Base-by-base conservation (phyloP, 2,113 vertebrate genomes). In the Camelus bactrianus region DNA sequence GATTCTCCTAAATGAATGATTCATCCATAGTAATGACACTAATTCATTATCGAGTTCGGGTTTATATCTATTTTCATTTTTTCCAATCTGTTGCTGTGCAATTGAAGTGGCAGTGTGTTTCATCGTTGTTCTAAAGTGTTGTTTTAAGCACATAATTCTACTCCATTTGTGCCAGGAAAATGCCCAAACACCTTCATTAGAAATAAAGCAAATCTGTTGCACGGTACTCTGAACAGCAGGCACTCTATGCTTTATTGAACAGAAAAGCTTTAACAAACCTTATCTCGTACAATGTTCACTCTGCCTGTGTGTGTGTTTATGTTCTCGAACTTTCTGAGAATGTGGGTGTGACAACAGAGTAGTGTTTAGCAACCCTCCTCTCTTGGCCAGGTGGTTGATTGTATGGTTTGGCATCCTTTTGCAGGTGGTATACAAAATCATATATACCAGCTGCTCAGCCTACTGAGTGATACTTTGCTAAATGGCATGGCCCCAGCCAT, bases 391-490 rank as follows among this genome's bases (percentile, higher is more conserved):
- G 98, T 99, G 98, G 97, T 96, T 98, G 98, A 99, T 99, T 99
- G 98, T 97, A 98, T 81, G 97, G 97, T 98, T 98, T 98, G 97
- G 95, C 96, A 95, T 98, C 93, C 97, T 97, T 98, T 98, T 98
- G 96, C 98, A 98, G 98, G 98, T 99, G 98, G 97, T 98, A 99
- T 98, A 98, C 97, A 97, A 98, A 98, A 98, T 98, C 97, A 95
- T 98, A 98, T 98, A 98, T 97, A 98, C 94, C 98, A 98, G 98
- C 98, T 98, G 98, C 95, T 98, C 97, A 96, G 96, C 97, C 97
- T 96, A 98, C 98, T 96, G 98, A 98, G 98, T 97, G 97, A 97
- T 92, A 95, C 96, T 98, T 98, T 97, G 89, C 96, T 98, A 99
- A 98, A 98, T 98, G 97, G 98, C 98, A 98, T 81, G 97, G 89